Percentiles rank a stretch among this genome's conserved stretches.
Evolutionary conservation across 2,888 invertebrate species (phyloP).

Genomic region (Rhyacophila evoluta): DNA sequence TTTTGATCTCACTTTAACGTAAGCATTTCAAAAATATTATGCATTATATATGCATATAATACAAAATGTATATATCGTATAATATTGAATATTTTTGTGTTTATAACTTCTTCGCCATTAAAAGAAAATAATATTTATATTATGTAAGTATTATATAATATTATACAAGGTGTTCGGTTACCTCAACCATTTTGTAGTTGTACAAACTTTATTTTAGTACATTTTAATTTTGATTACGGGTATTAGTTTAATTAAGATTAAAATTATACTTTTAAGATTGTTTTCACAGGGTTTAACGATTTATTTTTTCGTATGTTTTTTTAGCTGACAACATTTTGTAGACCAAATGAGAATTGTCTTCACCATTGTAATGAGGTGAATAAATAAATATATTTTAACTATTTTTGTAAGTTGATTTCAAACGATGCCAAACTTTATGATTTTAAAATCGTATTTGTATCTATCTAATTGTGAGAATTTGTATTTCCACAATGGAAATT

Average conservation of each 20-base stretch:
- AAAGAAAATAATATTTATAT: background rate
- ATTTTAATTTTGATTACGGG: constrained; percentile 68
- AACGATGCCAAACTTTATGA: constrained; percentile 44
- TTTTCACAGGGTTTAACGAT: constrained; percentile 46
- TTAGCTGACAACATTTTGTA: background rate
- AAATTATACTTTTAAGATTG: constrained; percentile 40
- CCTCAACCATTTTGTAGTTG: constrained; percentile 31
- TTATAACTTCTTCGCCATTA: background rate
- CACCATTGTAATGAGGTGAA: background rate
- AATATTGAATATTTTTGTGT: background rate
- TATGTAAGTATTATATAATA: background rate
- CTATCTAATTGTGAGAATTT: background rate
- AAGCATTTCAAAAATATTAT: background rate
- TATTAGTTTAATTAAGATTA: constrained; percentile 67
- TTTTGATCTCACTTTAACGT: background rate
- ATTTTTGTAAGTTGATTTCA: constrained; percentile 39
- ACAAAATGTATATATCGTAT: background rate
- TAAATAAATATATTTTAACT: constrained; percentile 25
- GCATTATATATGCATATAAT: background rate
- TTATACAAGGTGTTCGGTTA: constrained; percentile 41
- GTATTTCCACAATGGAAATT: background rate
- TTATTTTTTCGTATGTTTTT: constrained; percentile 31
- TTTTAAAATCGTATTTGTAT: constrained; percentile 6
- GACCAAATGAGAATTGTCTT: background rate
- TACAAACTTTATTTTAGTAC: constrained; percentile 25